A percentile compares a stretch with the other conserved stretches of the same genome.
Evolutionary conservation across 2,797 vertebrate genomes (phyloP).

Genomic region (Mus minutoides): DNA sequence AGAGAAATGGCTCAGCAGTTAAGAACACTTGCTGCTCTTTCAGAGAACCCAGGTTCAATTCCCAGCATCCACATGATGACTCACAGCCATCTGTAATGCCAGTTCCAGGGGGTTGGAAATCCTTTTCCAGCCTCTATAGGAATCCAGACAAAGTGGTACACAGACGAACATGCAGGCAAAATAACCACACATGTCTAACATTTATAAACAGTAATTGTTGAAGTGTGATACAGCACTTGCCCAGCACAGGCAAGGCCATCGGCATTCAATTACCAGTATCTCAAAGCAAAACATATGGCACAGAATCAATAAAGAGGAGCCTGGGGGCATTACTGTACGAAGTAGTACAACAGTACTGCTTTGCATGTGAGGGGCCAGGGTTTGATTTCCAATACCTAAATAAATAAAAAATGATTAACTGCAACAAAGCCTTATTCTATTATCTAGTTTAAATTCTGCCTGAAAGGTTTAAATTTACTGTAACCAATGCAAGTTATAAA

Average conservation of each 20-base stretch:
- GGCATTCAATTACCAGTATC: not conserved
- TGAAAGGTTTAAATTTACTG: slow-evolving; percentile 9
- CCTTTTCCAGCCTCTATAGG: not conserved
- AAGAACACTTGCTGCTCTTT: not conserved
- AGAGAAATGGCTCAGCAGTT: not conserved
- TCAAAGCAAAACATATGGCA: not conserved
- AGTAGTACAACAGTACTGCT: not conserved
- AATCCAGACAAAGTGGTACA: not conserved
- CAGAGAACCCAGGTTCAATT: not conserved
- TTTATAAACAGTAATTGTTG: not conserved
- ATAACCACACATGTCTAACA: not conserved
- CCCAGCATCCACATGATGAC: not conserved
- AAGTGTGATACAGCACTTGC: not conserved
- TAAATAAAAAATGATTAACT: slow-evolving; percentile 24
- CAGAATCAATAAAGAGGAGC: not conserved
- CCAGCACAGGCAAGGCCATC: not conserved
- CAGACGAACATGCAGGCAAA: not conserved
- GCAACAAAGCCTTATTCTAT: not conserved
- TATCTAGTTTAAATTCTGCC: slow-evolving; percentile 11
- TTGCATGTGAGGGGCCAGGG: too few species aligned
- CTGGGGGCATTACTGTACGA: not conserved
- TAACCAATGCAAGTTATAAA: slow-evolving; percentile 5
- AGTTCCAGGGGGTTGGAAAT: not conserved
- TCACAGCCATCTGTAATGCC: not conserved
- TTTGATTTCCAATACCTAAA: not conserved